A percentile compares a stretch with the other conserved stretches of the same genome.
These are phyloP conservation scores for Drosophila lacteicornis DNA, from an alignment of 1,140 invertebrate genomes.

Conservation along the genomic window DNA sequence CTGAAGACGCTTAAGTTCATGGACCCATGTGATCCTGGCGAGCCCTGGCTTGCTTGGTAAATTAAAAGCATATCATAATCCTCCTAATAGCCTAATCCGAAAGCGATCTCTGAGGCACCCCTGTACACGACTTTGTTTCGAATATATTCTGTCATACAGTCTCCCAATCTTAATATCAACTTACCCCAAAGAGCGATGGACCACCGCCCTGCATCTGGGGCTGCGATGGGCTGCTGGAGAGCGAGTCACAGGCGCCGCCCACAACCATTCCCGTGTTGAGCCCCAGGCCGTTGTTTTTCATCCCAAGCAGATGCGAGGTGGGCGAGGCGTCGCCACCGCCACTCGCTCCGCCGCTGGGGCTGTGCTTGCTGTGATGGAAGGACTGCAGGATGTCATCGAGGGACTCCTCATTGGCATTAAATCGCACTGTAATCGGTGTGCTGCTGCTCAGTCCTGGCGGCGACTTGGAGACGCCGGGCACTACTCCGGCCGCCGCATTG, in stretches of 20 bases:
- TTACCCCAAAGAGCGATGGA: conserved; percentile 64
- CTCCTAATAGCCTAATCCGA: too few relatives aligned
- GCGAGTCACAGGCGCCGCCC: conserved; percentile 67
- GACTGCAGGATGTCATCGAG: conserved; percentile 80
- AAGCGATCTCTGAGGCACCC: too few relatives aligned
- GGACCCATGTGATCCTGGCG: too few relatives aligned
- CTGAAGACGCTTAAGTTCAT: too few relatives aligned
- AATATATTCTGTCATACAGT: too few relatives aligned
- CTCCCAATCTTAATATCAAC: conserved; percentile 17
- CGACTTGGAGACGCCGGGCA: conserved; percentile 46
- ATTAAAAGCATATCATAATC: too few relatives aligned
- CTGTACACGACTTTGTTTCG: too few relatives aligned
- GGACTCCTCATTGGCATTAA: conserved; percentile 84
- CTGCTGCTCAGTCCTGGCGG: conserved; percentile 66
- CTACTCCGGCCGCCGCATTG: conserved; percentile 16
- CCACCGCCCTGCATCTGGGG: conserved; percentile 54
- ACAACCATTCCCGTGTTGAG: conserved; percentile 48
- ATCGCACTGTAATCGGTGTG: conserved; percentile 79
- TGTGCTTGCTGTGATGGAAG: conserved; percentile 74
- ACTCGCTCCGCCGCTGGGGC: conserved; percentile 58
- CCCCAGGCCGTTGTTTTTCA: conserved; percentile 73
- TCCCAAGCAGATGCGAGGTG: conserved; percentile 57
- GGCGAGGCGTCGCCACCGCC: conserved; percentile 67
- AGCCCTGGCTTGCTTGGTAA: too few relatives aligned
- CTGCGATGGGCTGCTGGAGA: conserved; percentile 79